Percentiles rank a stretch among this genome's conserved stretches.
phyloP scores from a whole-genome alignment of 2,888 invertebrate species.

The Rhorus exstirpatorius region DNA sequence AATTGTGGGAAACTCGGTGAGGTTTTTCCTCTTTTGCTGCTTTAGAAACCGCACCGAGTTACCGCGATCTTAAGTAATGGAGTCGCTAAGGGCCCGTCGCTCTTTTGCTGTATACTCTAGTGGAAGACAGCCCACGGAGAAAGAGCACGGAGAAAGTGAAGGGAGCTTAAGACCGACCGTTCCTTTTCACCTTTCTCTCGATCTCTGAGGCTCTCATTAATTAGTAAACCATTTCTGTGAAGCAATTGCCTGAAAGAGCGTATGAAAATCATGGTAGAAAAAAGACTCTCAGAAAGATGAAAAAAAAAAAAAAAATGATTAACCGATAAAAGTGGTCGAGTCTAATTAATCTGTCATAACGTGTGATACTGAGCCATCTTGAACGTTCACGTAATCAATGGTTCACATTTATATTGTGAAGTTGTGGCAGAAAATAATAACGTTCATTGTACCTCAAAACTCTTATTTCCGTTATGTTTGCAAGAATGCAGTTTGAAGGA shows the following conservation, averaged over 20 bases:
- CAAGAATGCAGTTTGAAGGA: too few species aligned
- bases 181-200: slow-evolving; percentile 17
- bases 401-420: too few species aligned
- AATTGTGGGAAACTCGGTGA: slow-evolving; percentile 51
- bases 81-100: slow-evolving; percentile 34
- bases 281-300: background rate
- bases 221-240: slow-evolving; percentile 20
- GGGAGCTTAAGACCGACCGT: background rate
- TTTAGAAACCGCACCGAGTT: slow-evolving; percentile 4
- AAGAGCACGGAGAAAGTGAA: background rate
- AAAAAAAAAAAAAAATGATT: background rate
- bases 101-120: slow-evolving; percentile 13
- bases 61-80: slow-evolving; percentile 60
- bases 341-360: background rate
- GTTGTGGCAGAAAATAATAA: too few species aligned
- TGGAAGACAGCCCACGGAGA: background rate
- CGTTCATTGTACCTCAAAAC: too few species aligned
- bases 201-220: slow-evolving; percentile 16
- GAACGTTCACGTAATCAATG: too few species aligned
- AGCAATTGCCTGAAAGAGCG: background rate
- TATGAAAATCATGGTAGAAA: background rate
- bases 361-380: background rate
- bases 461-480: too few species aligned
- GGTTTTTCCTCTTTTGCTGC: background rate
- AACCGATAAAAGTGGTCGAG: background rate